Evolutionary conservation across 2,797 vertebrate species (phyloP), one percentile per base, ranked within the genome.

Genomic region (Hydrocynus forskahlii): DNA sequence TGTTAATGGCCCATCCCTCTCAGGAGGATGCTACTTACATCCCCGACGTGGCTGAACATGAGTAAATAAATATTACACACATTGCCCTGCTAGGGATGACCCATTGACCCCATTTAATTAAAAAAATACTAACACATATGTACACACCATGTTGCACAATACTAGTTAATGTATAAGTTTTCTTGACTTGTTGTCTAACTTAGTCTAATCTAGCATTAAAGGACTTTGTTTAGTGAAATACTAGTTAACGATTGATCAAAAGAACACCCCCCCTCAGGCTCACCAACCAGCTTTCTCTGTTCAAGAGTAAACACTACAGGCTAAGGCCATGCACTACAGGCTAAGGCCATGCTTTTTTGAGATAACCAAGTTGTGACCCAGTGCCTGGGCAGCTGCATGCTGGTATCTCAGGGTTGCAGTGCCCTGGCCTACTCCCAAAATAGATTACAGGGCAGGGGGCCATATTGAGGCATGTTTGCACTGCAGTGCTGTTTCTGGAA

Each of bases 1-100:
- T 96, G 70, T 96, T 98, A 79, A 97, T 97, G 97, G 96, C 97
- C n/a, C 97, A 97, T 75, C 96, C 97, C 0, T 93, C 95, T 1
- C 96, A 97, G 78, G 94, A 96, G 45, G 93, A 98, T 25, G 92
- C 90, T 0, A 85, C 94, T 1, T 96, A 94, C 81, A 89, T 97
- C 35, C 95, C 91, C 6, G 92, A 93, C 40, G 85, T 95, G 67
- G 96, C 96, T 0, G 93, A 94, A 84, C 94, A 95, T 14, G 94
- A 96, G 96, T 97, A 89, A 89, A 93, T 89, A n/a, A 59, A 8
- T 55, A 13, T 43, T 38, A 50, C 13, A 75, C 43, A 1, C 25
- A 7, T 4, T 40, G 25, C 6, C 62, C 19, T 16, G 25, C 35
- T 43, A 29, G 62, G 55, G n/a, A 21, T 57, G 17, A 57, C n/a